Evolutionary conservation across 2,113 vertebrate species (phyloP), one percentile per base, ranked within the genome.

Genomic region (Sturnus vulgaris): DNA sequence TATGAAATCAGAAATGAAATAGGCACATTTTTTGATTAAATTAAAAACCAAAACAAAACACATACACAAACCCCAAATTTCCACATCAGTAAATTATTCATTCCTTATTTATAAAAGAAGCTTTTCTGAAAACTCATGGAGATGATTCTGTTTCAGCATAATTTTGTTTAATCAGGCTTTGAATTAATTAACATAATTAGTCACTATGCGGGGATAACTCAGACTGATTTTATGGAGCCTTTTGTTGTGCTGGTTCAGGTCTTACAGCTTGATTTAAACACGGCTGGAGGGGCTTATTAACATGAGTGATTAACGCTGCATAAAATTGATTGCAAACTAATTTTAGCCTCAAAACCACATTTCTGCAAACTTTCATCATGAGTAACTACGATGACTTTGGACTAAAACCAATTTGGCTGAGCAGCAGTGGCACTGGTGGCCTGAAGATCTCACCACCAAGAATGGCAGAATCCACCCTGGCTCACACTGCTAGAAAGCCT

Each of bases 131-230:
- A 80, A 79, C 25, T 83, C 15, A 3, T 3, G 1, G 40, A 77
- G 59, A 81, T 83, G 3, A 83, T 73, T 77, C 78, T 77, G 20
- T 63, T 88, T 83, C 85, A 90, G 76, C 53, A 81, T 75, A 64
- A 83, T 94, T 95, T 93, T 75, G 28, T 82, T 88, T 93, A 94
- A 97, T 96, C 88, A 94, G 76, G 49, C 25, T 95, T 75, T 92
- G 95, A 93, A 94, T 96, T 93, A 93, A 96, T 96, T 94, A 90
- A 70, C 2, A 21, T 92, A 93, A 95, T 94, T 79, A 95, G 82
- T 93, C 86, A 84, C 88, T 81, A 73, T 70, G 33, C 61, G 59
- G 56, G 77, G 25, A 82, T 90, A 90, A 84, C 76, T 92, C 3
- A 7, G 52, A 60, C 56, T 88, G 93, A 95, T 92, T 96, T 96